Evolutionary conservation across 2,113 vertebrate species (phyloP), one percentile per base, ranked within the genome.

Genomic region (Elephantulus edwardii): DNA sequence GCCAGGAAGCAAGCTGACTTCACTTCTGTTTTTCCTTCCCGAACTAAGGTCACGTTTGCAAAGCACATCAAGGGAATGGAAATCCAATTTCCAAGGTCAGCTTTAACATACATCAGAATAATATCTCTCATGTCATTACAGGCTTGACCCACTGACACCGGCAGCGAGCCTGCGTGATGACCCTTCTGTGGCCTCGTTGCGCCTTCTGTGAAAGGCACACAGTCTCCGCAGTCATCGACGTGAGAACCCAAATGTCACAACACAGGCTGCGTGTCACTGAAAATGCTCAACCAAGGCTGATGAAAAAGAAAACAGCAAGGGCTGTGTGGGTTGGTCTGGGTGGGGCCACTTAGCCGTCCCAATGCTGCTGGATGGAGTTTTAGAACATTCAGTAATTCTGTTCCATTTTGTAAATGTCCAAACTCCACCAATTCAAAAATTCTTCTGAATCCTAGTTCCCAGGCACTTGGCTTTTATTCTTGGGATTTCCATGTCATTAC

Each of bases 401-500:
- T 22, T 68, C 64, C 68, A 90, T 64, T 95, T 86, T 88, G 76
- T 90, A 95, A 96, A 94, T 94, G 72, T 90, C 90, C 1, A 20
- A 91, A 60, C 80, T 77, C 64, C 35, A 88, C 76, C 90, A 68
- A 92, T 88, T 92, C 94, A 90, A 88, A 95, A 92, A 74, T 86
- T 83, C 82, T 95, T 86, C 92, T 91, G 82, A 86, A 95, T 90
- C 86, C 92, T 88, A 91, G 83, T 93, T 93, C 91, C 91, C 90
- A 95, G 79, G 92, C 96, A 88, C 92, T 95, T 96, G 95, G 95
- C 90, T 97, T 97, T 96, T 97, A 96, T 97, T 97, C 96, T 95
- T 88, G 96, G 97, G 96, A 97, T 96, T 97, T 96, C 97, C 97
- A 97, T 54, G 81, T 97, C 95, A 96, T 97, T 96, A 96, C 68